Percentiles rank a stretch among this genome's conserved stretches.
These are phyloP conservation scores for Ceratina calcarata DNA, from an alignment of 1,140 invertebrate genomes.

Conservation along the genomic window DNA sequence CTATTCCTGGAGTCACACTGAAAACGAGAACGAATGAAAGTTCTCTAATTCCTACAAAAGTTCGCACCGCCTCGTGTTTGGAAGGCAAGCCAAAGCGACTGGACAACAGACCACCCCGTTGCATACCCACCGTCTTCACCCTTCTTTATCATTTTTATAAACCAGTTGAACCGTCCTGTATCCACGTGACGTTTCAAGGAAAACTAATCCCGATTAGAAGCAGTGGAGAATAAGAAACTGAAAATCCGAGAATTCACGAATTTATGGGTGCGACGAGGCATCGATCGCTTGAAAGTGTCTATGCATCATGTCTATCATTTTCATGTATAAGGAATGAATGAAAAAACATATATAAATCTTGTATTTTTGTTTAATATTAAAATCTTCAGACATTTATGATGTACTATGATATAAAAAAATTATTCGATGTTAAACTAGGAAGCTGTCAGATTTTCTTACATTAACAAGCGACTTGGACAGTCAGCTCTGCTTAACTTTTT, in stretches of 20 bases:
- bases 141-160: slow-evolving; percentile 52
- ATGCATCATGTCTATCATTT: not conserved
- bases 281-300: not conserved
- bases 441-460: slow-evolving; percentile 43
- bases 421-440: slow-evolving; percentile 20
- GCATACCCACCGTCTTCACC: slow-evolving; percentile 25
- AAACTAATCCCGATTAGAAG: slow-evolving; percentile 40
- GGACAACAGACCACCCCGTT: slow-evolving; percentile 61
- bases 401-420: no score
- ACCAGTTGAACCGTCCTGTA: not conserved
- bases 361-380: no score
- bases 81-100: slow-evolving; percentile 11
- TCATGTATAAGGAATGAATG: no score
- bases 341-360: no score
- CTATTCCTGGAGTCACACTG: slow-evolving; percentile 28
- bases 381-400: no score
- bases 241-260: slow-evolving; percentile 18
- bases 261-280: not conserved
- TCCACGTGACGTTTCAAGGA: not conserved
- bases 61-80: slow-evolving; percentile 49
- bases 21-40: slow-evolving; percentile 47
- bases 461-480: slow-evolving; percentile 50
- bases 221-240: not conserved
- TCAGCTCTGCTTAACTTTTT: slow-evolving; percentile 63
- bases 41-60: slow-evolving; percentile 66